Evolutionary conservation across 2,797 vertebrate genomes (phyloP).

Genomic region (Aeoliscus strigatus): DNA sequence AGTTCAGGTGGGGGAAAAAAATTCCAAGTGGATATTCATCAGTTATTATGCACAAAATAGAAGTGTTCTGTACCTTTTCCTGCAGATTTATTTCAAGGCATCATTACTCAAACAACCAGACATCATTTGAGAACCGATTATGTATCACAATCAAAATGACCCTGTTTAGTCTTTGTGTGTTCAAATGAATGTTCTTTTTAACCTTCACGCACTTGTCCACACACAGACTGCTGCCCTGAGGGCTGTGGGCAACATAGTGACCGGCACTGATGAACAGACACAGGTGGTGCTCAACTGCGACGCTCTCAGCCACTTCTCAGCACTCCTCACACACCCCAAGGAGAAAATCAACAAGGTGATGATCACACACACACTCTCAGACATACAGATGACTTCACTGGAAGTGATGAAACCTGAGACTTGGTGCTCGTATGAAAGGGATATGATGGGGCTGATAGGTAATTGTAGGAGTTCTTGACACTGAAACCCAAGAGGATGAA

Average conservation of each 20-base stretch:
- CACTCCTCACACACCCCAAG: slow-evolving; percentile 96
- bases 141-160: too few species aligned
- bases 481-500: slow-evolving; percentile 23
- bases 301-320: slow-evolving; percentile 92
- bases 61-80: background rate
- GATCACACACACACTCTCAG: background rate
- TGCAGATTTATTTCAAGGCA: too few species aligned
- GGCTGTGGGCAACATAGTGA: slow-evolving; percentile 98
- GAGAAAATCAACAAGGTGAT: slow-evolving; percentile 99
- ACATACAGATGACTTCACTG: slow-evolving; percentile 41
- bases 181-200: too few species aligned
- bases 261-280: slow-evolving; percentile 97
- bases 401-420: slow-evolving; percentile 89
- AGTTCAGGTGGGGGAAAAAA: slow-evolving; percentile 86
- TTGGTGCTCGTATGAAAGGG: slow-evolving; percentile 46
- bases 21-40: background rate
- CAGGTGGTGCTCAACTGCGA: slow-evolving; percentile 98
- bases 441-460: slow-evolving; percentile 6
- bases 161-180: too few species aligned
- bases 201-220: too few species aligned
- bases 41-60: background rate
- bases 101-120: too few species aligned
- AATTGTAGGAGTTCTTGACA: slow-evolving; percentile 8
- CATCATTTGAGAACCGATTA: too few species aligned
- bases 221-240: slow-evolving; percentile 91